Evolutionary conservation across 2,888 invertebrate genomes (phyloP).

Genomic region (Phortica okadai): DNA sequence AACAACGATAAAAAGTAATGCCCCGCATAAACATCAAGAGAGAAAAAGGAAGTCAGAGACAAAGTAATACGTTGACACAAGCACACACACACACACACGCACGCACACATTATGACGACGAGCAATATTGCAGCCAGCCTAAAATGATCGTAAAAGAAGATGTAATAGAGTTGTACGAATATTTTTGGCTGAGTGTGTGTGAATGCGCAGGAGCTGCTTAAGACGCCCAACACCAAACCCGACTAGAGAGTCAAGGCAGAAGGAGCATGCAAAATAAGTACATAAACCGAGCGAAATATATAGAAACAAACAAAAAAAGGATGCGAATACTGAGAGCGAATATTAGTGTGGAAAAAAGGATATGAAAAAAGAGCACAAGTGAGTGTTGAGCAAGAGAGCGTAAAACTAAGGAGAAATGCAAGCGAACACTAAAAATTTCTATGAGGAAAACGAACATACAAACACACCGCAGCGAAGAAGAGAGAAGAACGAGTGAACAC

Average conservation of each 20-base stretch:
- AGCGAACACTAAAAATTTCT: slow-evolving; percentile 9
- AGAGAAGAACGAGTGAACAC: not conserved
- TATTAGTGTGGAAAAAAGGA: not conserved
- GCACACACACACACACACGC: slow-evolving; percentile 21
- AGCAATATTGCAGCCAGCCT: slow-evolving; percentile 32
- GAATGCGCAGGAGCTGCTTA: slow-evolving; percentile 41
- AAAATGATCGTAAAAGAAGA: slow-evolving; percentile 20
- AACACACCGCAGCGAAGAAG: not conserved
- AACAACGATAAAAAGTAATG: slow-evolving; percentile 32
- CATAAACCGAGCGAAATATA: slow-evolving; percentile 18
- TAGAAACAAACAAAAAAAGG: slow-evolving; percentile 31
- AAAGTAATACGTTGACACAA: not conserved
- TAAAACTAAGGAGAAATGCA: slow-evolving; percentile 14
- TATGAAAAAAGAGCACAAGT: not conserved
- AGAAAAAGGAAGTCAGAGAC: not conserved
- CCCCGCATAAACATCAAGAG: not conserved
- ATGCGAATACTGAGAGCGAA: slow-evolving; percentile 15
- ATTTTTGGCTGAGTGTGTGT: slow-evolving; percentile 6
- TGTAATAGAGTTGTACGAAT: not conserved
- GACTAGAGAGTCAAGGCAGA: slow-evolving; percentile 9
- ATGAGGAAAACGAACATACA: slow-evolving; percentile 5
- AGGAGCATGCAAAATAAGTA: slow-evolving; percentile 36
- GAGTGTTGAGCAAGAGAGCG: not conserved
- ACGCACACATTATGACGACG: slow-evolving; percentile 39
- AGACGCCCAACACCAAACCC: slow-evolving; percentile 48